These are phyloP conservation scores for Folsomia candida DNA, from an alignment of 2,888 invertebrate genomes.

Conservation along the genomic window DNA sequence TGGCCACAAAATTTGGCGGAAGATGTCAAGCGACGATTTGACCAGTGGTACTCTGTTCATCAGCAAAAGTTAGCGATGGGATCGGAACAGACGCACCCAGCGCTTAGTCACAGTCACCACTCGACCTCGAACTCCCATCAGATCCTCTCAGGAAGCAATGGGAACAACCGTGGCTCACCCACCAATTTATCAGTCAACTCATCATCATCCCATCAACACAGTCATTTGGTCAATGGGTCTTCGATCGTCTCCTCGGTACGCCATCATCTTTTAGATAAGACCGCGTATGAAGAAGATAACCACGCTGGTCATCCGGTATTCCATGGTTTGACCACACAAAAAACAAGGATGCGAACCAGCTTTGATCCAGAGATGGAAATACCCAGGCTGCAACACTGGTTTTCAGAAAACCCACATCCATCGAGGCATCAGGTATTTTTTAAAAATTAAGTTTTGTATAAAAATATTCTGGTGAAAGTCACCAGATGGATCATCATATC, in stretches of 20 bases:
- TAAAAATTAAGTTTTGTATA: background rate
- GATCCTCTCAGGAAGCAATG: conserved; percentile 21
- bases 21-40: conserved; percentile 82
- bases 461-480: conserved; percentile 3
- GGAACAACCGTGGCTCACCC: conserved; percentile 1
- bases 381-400: conserved; percentile 79
- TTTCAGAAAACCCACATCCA: conserved; percentile 94
- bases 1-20: conserved; percentile 68
- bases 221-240: conserved; percentile 49
- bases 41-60: conserved; percentile 83
- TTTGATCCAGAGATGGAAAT: conserved; percentile 95
- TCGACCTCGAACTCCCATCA: conserved; percentile 17
- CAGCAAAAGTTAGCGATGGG: conserved; percentile 57
- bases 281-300: conserved; percentile 42
- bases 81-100: conserved; percentile 52
- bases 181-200: conserved; percentile 1
- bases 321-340: conserved; percentile 62
- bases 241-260: conserved; percentile 29
- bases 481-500: background rate
- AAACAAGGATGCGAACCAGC: conserved; percentile 92
- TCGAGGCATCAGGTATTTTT: conserved; percentile 77
- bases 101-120: conserved; percentile 34
- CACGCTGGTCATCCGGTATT: conserved; percentile 49
- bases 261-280: conserved; percentile 50
- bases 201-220: conserved; percentile 27